Base-by-base conservation (phyloP, 2,888 invertebrate genomes). In the Platerodrilus igneus region DNA sequence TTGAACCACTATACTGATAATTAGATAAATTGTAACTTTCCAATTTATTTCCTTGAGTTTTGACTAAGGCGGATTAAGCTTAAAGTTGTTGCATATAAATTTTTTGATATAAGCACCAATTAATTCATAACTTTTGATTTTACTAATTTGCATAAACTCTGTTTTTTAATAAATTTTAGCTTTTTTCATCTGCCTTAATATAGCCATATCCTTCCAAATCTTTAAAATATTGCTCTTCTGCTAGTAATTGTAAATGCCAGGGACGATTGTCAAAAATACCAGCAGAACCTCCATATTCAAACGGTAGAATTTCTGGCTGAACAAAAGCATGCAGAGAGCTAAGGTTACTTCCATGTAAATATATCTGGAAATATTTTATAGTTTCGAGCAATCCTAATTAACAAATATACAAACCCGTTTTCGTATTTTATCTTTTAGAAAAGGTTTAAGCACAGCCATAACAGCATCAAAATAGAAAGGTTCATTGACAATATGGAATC, bases 371-470 rank as follows among this genome's bases (percentile, higher is more conserved):
- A 10, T 16, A 32, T 3, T 11, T 17, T 10, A 16, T 16, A 18
- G 10, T 29, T 11, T 13, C 6, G 26, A 6, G n/a, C 21, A 39
- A 33, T 2, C 15, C 8, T 9, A 8, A 16, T 17, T 10, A 9
- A 29, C 11, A 10, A n/a, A 35, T 9, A 30, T 34, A 71, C 78
- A 75, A 64, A 86, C 85, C 69, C 86, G 77, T 57, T 73, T 81
- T 64, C 79, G 80, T 17, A 89, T 75, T 65, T 89, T 89, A 53
- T 86, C 85, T 53, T 78, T 77, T 50, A 88, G 77, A 60, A 89
- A 83, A 4, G 87, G 88, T 68, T 87, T 88, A 69, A 89, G 84
- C 67, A 89, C 79, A 43, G 79, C 72, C 86, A 67, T 65, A 9
- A 68, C 57, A 8, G 68, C 68, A 34, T 68, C 68, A 36, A 72